Conservation (phyloP, 2,113 vertebrate genomes). For the Alethe diademata region DNA sequence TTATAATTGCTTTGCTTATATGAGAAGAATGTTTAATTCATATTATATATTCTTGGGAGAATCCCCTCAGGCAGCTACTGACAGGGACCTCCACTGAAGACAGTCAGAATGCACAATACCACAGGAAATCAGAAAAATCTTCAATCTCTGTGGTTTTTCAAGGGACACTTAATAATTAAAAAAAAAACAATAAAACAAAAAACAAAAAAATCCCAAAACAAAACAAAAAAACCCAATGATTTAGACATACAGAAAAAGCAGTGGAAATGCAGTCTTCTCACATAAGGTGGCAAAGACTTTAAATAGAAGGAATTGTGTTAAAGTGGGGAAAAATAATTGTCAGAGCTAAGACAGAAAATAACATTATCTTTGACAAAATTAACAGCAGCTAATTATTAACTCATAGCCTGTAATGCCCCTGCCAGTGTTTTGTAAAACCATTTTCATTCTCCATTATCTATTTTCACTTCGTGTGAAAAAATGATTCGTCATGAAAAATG, state of each 20-base stretch:
- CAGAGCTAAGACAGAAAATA: background rate
- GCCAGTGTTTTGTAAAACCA: background rate
- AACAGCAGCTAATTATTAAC: background rate
- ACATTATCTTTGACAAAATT: background rate
- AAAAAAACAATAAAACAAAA: background rate
- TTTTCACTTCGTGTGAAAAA: background rate
- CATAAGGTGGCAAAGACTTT: background rate
- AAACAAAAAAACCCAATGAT: background rate
- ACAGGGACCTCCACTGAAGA: background rate
- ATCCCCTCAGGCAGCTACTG: background rate
- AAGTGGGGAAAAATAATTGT: background rate
- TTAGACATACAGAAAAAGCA: background rate
- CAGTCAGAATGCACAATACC: background rate
- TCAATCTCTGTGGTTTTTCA: background rate
- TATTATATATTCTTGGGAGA: background rate
- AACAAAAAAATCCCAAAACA: no score
- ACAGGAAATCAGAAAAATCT: background rate
- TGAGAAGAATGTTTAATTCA: background rate
- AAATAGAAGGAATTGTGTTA: background rate
- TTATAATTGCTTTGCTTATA: constrained; percentile 5
- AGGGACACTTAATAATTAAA: background rate
- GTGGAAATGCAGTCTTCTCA: background rate
- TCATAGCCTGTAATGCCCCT: background rate
- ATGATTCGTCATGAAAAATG: background rate
- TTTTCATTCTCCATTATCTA: background rate